Evolutionary conservation across 1,140 invertebrate species (phyloP).

Genomic region (Lethrus apterus): DNA sequence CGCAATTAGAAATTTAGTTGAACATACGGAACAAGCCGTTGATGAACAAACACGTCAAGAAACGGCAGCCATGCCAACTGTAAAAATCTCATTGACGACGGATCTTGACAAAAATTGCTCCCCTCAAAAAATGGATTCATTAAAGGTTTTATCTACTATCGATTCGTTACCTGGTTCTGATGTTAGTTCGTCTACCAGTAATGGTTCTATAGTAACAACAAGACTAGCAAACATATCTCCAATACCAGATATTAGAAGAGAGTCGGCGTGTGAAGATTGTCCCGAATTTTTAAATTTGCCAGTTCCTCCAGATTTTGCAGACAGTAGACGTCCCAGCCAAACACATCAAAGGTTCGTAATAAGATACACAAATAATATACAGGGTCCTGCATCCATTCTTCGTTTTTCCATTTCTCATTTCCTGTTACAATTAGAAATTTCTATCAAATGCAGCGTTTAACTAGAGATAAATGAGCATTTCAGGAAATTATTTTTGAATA

Average conservation of each 20-base stretch:
- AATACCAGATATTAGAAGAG: conserved; percentile 57
- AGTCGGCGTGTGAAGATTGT: conserved; percentile 50
- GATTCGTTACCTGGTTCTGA: conserved; percentile 45
- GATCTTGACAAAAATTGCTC: conserved; percentile 27
- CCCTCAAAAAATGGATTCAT: conserved; percentile 29
- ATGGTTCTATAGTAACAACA: conserved; percentile 39
- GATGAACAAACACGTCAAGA: conserved; percentile 48
- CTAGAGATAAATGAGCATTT: too few species aligned
- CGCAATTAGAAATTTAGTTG: conserved; percentile 74
- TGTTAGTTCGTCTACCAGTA: conserved; percentile 46
- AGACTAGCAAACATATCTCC: conserved; percentile 56
- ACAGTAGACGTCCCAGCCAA: conserved; percentile 51
- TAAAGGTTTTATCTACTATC: conserved; percentile 41
- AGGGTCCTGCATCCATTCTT: too few species aligned
- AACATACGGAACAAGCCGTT: conserved; percentile 64
- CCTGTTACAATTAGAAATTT: too few species aligned
- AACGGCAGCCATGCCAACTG: conserved; percentile 28
- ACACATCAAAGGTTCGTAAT: conserved; percentile 28
- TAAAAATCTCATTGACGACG: conserved; percentile 33
- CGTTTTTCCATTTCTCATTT: too few species aligned
- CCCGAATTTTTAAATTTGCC: conserved; percentile 45
- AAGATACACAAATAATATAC: background rate
- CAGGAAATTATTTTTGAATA: too few species aligned
- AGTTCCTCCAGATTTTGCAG: conserved; percentile 68
- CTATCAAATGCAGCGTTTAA: too few species aligned